A percentile compares a stretch with the other conserved stretches of the same genome.
Evolutionary conservation across 1,140 invertebrate species (phyloP).

Genomic region (silkworm (Bombyx mori)): DNA sequence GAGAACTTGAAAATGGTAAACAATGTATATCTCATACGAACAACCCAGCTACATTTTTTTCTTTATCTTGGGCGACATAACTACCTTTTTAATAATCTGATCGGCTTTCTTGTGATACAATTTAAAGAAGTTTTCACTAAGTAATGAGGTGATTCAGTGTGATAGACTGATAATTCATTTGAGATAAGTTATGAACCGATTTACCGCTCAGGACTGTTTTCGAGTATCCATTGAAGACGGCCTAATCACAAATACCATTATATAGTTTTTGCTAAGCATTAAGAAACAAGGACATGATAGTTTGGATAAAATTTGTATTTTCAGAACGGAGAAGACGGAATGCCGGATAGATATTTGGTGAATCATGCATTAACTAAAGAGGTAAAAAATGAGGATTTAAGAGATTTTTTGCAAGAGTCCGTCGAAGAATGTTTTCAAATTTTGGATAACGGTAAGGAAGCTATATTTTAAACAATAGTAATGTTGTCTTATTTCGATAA

Average conservation of each 20-base stretch:
- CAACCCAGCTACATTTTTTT: too few relatives aligned
- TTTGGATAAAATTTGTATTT: not conserved
- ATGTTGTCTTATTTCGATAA: not conserved
- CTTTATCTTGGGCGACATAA: too few relatives aligned
- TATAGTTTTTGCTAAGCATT: not conserved
- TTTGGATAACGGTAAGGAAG: slow-evolving; percentile 49
- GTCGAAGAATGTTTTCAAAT: slow-evolving; percentile 73
- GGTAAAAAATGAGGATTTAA: slow-evolving; percentile 66
- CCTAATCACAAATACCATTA: too few relatives aligned
- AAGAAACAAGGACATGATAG: not conserved
- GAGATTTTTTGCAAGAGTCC: slow-evolving; percentile 70
- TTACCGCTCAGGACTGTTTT: too few relatives aligned
- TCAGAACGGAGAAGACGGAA: slow-evolving; percentile 67
- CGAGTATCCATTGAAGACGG: too few relatives aligned
- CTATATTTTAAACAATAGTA: not conserved
- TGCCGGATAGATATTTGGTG: slow-evolving; percentile 71
- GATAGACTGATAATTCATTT: too few relatives aligned
- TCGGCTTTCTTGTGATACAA: too few relatives aligned
- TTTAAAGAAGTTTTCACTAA: too few relatives aligned
- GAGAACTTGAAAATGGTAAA: slow-evolving; percentile 71
- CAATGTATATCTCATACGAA: too few relatives aligned
- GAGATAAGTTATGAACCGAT: too few relatives aligned
- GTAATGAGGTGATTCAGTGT: too few relatives aligned
- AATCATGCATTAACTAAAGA: slow-evolving; percentile 68
- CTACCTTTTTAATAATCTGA: too few relatives aligned